These are phyloP conservation scores for Eumerus sabulonum DNA, from an alignment of 2,888 invertebrate species.

Conservation along the genomic window DNA sequence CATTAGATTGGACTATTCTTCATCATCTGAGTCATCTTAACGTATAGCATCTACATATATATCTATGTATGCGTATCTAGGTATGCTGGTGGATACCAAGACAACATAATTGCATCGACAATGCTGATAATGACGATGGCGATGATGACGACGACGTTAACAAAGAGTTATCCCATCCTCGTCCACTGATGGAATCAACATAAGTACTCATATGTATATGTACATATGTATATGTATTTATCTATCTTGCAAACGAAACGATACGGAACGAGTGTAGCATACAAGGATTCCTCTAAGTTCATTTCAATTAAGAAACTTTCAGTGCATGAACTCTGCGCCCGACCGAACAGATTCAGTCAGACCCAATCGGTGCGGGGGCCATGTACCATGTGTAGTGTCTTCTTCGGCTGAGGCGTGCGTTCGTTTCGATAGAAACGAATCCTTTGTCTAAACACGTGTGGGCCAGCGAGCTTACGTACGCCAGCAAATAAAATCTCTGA, in stretches of 20 bases:
- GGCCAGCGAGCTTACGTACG: too few species aligned
- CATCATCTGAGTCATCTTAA: not conserved
- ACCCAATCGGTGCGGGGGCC: not conserved
- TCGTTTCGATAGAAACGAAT: slow-evolving; percentile 29
- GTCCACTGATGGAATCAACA: not conserved
- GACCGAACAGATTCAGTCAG: too few species aligned
- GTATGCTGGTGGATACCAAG: slow-evolving; percentile 22
- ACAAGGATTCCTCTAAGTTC: slow-evolving; percentile 61
- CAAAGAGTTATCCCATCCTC: slow-evolving; percentile 1
- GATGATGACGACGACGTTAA: slow-evolving; percentile 33
- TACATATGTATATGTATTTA: too few species aligned
- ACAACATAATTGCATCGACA: slow-evolving; percentile 43
- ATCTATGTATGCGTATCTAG: not conserved
- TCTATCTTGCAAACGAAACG: too few species aligned
- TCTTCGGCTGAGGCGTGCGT: too few species aligned
- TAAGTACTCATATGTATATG: too few species aligned
- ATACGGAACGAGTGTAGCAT: slow-evolving; percentile 48
- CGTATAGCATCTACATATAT: not conserved
- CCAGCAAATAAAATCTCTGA: slow-evolving; percentile 55
- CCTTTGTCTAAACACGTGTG: slow-evolving; percentile 21
- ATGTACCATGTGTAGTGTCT: not conserved
- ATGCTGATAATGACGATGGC: slow-evolving; percentile 9
- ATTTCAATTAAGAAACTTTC: slow-evolving; percentile 68
- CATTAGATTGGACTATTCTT: slow-evolving; percentile 18
- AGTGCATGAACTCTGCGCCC: slow-evolving; percentile 42